These are phyloP conservation scores for Girardinichthys multiradiatus DNA, from an alignment of 2,113 vertebrate genomes.

Conservation along the genomic window DNA sequence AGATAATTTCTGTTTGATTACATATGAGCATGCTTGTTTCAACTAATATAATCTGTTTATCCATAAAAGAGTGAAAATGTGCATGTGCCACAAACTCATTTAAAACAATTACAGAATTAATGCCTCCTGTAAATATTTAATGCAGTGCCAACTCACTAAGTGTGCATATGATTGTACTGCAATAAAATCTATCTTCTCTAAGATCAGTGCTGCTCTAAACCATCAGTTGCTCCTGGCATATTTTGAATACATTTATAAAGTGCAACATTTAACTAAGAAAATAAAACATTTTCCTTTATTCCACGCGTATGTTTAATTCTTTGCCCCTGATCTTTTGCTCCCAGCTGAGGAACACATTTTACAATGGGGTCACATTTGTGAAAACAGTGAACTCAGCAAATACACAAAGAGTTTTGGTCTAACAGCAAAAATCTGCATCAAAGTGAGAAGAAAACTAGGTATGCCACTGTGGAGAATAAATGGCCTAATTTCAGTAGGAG, in stretches of 20 bases:
- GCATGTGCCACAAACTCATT: no score
- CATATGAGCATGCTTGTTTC: no score
- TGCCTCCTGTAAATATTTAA: background rate
- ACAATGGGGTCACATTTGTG: conserved; percentile 12
- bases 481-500: conserved; percentile 13
- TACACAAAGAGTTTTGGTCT: conserved; percentile 15
- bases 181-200: background rate
- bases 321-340: conserved; percentile 7
- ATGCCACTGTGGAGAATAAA: conserved; percentile 13
- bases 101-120: background rate
- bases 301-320: background rate
- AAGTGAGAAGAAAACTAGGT: conserved; percentile 31
- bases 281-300: background rate
- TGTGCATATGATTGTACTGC: background rate
- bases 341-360: conserved; percentile 20
- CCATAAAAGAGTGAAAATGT: no score
- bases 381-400: conserved; percentile 43
- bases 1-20: background rate
- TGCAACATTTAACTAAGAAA: background rate
- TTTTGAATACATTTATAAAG: background rate
- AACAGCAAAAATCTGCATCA: conserved; percentile 30
- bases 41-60: no score
- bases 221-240: background rate
- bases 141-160: background rate
- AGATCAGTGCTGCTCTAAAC: background rate